Percentiles rank a stretch among this genome's conserved stretches.
phyloP scores from a whole-genome alignment of 1,140 invertebrate species.

The Stratiolaelaps scimitus region DNA sequence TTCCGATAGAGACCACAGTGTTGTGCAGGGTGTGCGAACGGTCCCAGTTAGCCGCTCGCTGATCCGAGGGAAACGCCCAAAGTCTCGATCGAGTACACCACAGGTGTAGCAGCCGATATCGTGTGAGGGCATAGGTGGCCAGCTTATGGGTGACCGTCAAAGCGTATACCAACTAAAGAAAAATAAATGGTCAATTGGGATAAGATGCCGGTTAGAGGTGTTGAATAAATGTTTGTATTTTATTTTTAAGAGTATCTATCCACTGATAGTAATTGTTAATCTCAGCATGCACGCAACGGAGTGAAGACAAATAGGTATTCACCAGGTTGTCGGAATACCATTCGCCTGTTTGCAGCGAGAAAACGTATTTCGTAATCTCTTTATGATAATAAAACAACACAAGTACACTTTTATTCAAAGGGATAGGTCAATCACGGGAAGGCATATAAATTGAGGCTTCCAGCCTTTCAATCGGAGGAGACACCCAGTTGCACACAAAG shows the following conservation, averaged over 20 bases:
- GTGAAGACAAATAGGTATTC: neutral
- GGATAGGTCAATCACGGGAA: too few species aligned
- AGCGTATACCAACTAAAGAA: neutral
- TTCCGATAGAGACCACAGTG: conserved; percentile 1
- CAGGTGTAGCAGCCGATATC: neutral
- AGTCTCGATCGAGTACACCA: neutral
- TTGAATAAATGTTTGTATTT: neutral
- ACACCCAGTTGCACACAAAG: too few species aligned
- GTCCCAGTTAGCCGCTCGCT: conserved; percentile 3
- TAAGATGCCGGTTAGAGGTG: neutral
- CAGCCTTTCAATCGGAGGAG: too few species aligned
- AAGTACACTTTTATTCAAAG: too few species aligned
- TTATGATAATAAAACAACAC: too few species aligned
- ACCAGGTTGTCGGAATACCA: too few species aligned
- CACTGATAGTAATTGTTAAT: neutral
- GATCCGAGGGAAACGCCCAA: conserved; percentile 7
- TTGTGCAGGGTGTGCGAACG: neutral
- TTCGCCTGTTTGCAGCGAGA: too few species aligned
- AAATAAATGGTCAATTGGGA: neutral
- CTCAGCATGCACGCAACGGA: neutral
- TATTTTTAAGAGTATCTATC: neutral
- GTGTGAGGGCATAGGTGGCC: neutral
- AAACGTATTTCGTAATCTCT: too few species aligned
- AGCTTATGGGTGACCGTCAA: neutral
- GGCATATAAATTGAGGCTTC: too few species aligned